A percentile compares a stretch with the other conserved stretches of the same genome.
Conservation (phyloP, 2,888 invertebrate species). For the Mongoloraphidia duomilia region DNA sequence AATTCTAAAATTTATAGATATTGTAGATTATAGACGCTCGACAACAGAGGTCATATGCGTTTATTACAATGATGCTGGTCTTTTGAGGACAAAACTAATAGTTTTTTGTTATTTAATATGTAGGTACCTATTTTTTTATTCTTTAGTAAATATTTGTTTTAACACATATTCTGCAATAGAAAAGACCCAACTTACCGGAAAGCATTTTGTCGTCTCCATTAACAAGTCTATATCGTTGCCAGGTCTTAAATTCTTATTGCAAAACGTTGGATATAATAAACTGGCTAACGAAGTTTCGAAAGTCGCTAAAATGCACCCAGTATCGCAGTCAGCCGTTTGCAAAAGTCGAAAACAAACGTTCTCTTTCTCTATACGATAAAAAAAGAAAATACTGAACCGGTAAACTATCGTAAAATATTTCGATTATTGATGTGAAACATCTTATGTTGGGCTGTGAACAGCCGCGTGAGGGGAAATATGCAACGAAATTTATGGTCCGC, state of each 20-base stretch:
- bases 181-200: conserved; percentile 38
- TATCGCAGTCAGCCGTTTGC: conserved; percentile 37
- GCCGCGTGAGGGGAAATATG: no score
- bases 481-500: no score
- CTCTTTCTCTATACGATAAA: conserved; percentile 35
- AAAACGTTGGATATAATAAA: conserved; percentile 45
- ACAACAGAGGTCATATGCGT: no score
- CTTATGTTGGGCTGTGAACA: no score
- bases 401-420: not conserved
- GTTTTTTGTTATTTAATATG: no score
- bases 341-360: conserved; percentile 47
- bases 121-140: no score
- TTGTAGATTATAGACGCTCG: no score
- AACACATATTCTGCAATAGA: not conserved
- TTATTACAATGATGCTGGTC: no score
- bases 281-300: conserved; percentile 49
- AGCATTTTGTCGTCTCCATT: conserved; percentile 49
- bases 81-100: no score
- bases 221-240: conserved; percentile 48
- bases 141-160: no score
- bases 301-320: conserved; percentile 41
- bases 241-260: conserved; percentile 35
- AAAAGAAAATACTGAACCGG: not conserved
- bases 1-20: no score
- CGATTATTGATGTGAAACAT: no score